A percentile compares a stretch with the other conserved stretches of the same genome.
Evolutionary conservation across 1,140 invertebrate genomes (phyloP).

Genomic region (Tetragonula clypearis): DNA sequence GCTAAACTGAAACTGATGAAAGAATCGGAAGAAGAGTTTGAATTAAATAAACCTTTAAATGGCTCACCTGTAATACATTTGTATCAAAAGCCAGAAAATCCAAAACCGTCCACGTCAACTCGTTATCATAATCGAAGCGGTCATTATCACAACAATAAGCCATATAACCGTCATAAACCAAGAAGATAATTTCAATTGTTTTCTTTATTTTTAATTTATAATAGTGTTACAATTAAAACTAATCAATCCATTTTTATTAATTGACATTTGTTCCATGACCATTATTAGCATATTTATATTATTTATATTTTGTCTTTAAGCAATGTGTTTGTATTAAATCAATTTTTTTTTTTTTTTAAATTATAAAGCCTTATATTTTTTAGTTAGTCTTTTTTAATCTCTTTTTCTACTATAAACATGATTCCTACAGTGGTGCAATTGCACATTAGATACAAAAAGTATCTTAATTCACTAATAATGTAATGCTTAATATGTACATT

Average conservation of each 20-base stretch:
- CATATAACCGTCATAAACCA: constrained; percentile 77
- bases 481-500: constrained; percentile 65
- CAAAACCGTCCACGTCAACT: constrained; percentile 79
- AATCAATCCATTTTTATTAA: constrained; percentile 43
- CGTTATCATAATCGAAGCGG: constrained; percentile 70
- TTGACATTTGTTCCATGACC: constrained; percentile 40
- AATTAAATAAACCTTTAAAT: constrained; percentile 86
- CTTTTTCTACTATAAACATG: constrained; percentile 30
- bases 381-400: constrained; percentile 26
- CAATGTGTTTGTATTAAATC: constrained; percentile 18
- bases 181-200: constrained; percentile 76
- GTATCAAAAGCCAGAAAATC: constrained; percentile 82
- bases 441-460: constrained; percentile 32
- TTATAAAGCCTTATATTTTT: constrained; percentile 32
- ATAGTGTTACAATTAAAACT: constrained; percentile 38
- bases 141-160: constrained; percentile 75
- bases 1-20: constrained; percentile 92
- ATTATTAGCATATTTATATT: constrained; percentile 52
- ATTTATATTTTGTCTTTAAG: constrained; percentile 59
- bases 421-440: constrained; percentile 43
- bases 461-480: constrained; percentile 47
- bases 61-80: constrained; percentile 86
- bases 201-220: constrained; percentile 43
- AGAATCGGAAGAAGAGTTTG: constrained; percentile 87
- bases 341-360: constrained; percentile 29